These are phyloP conservation scores for Philopotamus ludificatus DNA, from an alignment of 1,140 invertebrate genomes.

Conservation along the genomic window DNA sequence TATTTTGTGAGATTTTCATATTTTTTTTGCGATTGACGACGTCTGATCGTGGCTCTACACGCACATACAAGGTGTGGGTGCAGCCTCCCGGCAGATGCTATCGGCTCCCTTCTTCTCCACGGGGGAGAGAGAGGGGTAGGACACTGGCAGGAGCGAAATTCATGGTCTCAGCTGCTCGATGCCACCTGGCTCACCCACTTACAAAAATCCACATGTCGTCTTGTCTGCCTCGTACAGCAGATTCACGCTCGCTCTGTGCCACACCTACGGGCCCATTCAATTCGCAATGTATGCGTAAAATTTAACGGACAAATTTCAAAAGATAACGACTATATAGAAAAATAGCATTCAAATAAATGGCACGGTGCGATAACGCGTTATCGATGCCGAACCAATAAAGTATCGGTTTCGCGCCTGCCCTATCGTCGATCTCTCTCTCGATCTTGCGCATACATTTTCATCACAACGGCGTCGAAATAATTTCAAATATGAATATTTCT, in stretches of 20 bases:
- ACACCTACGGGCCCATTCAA: not conserved
- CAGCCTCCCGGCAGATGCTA: conserved; percentile 28
- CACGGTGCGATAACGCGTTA: too few species aligned
- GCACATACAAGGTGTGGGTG: conserved; percentile 17
- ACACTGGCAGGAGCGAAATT: too few species aligned
- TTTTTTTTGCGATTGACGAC: not conserved
- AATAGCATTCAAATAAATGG: too few species aligned
- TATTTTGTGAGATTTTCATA: too few species aligned
- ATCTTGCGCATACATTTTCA: too few species aligned
- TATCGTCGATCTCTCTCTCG: too few species aligned
- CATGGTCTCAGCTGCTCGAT: conserved; percentile 24
- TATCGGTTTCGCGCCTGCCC: too few species aligned
- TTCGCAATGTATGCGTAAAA: not conserved
- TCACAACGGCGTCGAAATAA: too few species aligned
- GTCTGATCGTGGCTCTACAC: not conserved
- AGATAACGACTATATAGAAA: too few species aligned
- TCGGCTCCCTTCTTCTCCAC: not conserved
- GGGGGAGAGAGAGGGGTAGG: not conserved
- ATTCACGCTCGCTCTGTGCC: not conserved
- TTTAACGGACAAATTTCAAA: not conserved
- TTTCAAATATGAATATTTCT: too few species aligned
- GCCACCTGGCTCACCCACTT: conserved; percentile 29
- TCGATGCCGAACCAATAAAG: too few species aligned
- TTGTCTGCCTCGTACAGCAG: conserved; percentile 1
- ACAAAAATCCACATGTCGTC: conserved; percentile 29